Evolutionary conservation across 92 coral and sea anemone species (phyloP).

Genomic region (Palythoa heliodiscus): DNA sequence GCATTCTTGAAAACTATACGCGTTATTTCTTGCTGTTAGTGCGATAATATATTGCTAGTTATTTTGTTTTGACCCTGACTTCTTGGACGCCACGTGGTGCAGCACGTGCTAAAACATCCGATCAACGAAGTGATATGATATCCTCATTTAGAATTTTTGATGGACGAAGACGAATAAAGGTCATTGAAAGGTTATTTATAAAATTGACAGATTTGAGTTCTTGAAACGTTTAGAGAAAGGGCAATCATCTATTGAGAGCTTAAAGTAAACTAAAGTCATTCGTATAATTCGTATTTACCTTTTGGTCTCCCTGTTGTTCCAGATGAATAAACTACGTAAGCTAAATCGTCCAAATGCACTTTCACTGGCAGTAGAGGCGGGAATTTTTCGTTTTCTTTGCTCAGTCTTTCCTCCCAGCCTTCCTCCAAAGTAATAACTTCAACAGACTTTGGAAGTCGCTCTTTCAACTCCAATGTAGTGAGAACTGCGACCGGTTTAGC

Average conservation of each 20-base stretch:
- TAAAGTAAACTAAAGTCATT: neutral
- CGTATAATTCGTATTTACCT: slow-evolving; percentile 51
- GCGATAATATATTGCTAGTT: neutral
- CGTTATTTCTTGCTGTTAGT: neutral
- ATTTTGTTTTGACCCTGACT: neutral
- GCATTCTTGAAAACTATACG: neutral
- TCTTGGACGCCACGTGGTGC: slow-evolving; percentile 16
- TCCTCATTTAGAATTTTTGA: too few species aligned
- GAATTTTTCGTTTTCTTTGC: slow-evolving; percentile 59
- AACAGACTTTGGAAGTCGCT: slow-evolving; percentile 59
- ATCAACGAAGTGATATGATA: too few species aligned
- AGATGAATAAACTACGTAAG: slow-evolving; percentile 86
- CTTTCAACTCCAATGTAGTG: slow-evolving; percentile 61
- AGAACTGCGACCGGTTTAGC: slow-evolving; percentile 74
- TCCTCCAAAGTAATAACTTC: slow-evolving; percentile 60
- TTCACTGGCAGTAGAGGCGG: slow-evolving; percentile 46
- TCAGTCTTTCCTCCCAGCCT: slow-evolving; percentile 69
- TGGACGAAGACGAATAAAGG: too few species aligned
- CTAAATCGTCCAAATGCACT: slow-evolving; percentile 70
- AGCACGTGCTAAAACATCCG: neutral
- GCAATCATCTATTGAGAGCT: neutral
- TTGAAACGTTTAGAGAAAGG: neutral
- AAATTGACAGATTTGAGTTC: too few species aligned
- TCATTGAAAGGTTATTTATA: too few species aligned
- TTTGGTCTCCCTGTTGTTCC: slow-evolving; percentile 90